Percentiles rank a stretch among this genome's conserved stretches.
Conservation (phyloP, 2,113 vertebrate species). For the Madoqua kirkii region DNA sequence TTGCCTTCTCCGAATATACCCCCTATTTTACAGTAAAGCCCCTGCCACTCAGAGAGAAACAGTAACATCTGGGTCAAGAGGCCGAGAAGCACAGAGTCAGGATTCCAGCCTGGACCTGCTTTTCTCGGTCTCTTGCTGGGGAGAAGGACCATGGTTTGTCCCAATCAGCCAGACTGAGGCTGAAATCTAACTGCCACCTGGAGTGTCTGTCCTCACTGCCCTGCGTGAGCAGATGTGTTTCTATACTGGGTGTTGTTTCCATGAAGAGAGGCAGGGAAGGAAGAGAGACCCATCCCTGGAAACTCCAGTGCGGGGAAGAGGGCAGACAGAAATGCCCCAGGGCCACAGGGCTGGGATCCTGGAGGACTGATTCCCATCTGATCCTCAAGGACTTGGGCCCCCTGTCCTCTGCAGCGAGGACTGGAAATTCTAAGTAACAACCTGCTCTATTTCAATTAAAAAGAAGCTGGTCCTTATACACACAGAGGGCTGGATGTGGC, state of each 20-base stretch:
- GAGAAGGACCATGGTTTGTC: background rate
- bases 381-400: background rate
- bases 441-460: background rate
- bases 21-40: background rate
- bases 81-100: background rate
- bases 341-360: background rate
- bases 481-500: accelerated
- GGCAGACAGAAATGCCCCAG: background rate
- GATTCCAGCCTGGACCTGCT: background rate
- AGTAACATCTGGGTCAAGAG: background rate
- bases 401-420: no score
- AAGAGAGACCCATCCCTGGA: background rate
- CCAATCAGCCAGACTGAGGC: background rate
- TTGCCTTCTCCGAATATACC: no score
- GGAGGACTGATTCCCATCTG: background rate
- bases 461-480: accelerated
- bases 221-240: no score
- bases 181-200: accelerated
- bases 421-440: no score
- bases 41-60: background rate
- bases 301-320: accelerated
- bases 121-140: background rate
- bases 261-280: background rate
- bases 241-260: background rate
- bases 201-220: background rate